These are phyloP conservation scores for Thysanoteuthis rhombus DNA, from an alignment of 2,888 invertebrate species.

Conservation along the genomic window DNA sequence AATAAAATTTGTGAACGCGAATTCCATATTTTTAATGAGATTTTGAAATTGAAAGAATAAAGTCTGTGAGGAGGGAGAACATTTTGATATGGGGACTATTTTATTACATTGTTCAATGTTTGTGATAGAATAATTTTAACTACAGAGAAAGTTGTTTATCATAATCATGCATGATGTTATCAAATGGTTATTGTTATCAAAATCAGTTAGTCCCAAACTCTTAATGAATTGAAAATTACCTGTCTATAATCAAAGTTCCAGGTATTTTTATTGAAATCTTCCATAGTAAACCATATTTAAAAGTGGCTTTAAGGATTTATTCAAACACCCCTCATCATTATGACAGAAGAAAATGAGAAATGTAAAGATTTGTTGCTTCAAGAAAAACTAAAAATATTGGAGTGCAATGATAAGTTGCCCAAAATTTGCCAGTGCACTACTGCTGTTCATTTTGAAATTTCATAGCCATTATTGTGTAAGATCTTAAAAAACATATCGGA, in stretches of 20 bases:
- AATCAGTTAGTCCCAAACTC: no score
- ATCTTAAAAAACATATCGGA: background rate
- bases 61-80: background rate
- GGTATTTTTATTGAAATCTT: no score
- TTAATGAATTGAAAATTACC: no score
- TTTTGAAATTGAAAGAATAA: background rate
- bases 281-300: no score
- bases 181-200: no score
- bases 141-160: no score
- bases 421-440: background rate
- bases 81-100: background rate
- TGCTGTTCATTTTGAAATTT: background rate
- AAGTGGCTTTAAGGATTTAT: no score
- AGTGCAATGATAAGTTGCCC: background rate
- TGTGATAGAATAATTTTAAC: background rate
- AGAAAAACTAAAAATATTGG: background rate
- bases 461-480: background rate
- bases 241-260: no score
- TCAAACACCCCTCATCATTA: background rate
- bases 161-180: no score
- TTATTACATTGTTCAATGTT: background rate
- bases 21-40: background rate
- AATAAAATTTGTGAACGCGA: background rate
- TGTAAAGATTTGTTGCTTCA: slow-evolving; percentile 17
- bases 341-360: background rate